Percentiles rank a stretch among this genome's conserved stretches.
Evolutionary conservation across 1,140 invertebrate genomes (phyloP).

Genomic region (Aplysia californica): DNA sequence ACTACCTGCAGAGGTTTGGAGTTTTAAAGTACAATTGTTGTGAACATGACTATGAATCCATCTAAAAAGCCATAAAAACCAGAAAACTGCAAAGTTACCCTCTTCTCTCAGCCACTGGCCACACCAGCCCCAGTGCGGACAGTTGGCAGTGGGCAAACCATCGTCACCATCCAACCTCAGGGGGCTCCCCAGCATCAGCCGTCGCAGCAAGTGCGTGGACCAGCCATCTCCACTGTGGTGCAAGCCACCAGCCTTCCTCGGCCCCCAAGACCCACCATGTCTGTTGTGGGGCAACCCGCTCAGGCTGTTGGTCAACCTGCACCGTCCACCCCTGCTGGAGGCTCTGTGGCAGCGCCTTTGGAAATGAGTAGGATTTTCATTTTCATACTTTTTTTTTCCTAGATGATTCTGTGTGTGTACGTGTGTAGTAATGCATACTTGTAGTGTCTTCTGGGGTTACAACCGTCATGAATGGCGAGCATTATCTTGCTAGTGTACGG

Average conservation of each 20-base stretch:
- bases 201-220: constrained; percentile 2
- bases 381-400: too few species aligned
- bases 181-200: constrained; percentile 2
- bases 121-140: constrained; percentile 7
- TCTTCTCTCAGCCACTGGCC: constrained; percentile 16
- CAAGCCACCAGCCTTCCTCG: constrained; percentile 6
- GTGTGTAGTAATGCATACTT: too few species aligned
- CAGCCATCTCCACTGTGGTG: constrained; percentile 2
- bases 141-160: constrained; percentile 8
- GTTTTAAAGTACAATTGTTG: too few species aligned
- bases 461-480: too few species aligned
- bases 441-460: too few species aligned
- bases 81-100: too few species aligned
- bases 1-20: too few species aligned
- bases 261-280: not conserved
- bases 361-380: constrained; percentile 23
- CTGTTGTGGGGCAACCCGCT: not conserved
- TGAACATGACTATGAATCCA: too few species aligned
- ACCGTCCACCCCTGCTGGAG: not conserved
- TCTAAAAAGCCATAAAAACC: too few species aligned
- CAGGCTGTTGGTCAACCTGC: constrained; percentile 10
- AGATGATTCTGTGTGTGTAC: too few species aligned
- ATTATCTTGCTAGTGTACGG: too few species aligned
- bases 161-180: constrained; percentile 26
- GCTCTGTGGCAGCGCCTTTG: not conserved